Percentiles rank a stretch among this genome's conserved stretches.
These are phyloP conservation scores for Hoplodrina blanda DNA, from an alignment of 2,888 invertebrate species.

Conservation along the genomic window DNA sequence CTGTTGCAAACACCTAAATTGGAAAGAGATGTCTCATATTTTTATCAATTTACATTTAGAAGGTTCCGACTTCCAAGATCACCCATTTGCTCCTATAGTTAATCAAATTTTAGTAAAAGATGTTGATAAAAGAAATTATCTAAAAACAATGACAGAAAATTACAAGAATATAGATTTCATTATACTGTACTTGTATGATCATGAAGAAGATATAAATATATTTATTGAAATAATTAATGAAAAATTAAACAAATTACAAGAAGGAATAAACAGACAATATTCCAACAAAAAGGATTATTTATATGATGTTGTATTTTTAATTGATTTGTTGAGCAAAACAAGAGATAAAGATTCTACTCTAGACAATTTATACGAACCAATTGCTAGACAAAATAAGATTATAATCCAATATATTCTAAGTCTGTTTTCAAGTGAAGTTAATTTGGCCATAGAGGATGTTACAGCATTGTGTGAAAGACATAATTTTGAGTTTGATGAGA, in stretches of 20 bases:
- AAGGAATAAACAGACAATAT: slow-evolving; percentile 77
- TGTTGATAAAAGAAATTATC: slow-evolving; percentile 66
- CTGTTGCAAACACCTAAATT: slow-evolving; percentile 69
- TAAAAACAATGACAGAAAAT: slow-evolving; percentile 66
- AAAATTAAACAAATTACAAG: slow-evolving; percentile 71
- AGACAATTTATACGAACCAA: slow-evolving; percentile 43
- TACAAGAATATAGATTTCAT: slow-evolving; percentile 73
- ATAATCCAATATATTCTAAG: slow-evolving; percentile 73
- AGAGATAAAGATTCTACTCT: slow-evolving; percentile 23
- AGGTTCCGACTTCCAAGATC: slow-evolving; percentile 57
- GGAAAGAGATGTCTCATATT: slow-evolving; percentile 73
- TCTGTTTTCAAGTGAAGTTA: slow-evolving; percentile 71
- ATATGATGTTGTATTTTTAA: slow-evolving; percentile 74
- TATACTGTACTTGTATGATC: slow-evolving; percentile 72
- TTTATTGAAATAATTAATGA: slow-evolving; percentile 70
- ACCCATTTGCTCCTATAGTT: slow-evolving; percentile 65
- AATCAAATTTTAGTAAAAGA: slow-evolving; percentile 60
- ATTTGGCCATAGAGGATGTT: slow-evolving; percentile 70
- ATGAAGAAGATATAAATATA: slow-evolving; percentile 66
- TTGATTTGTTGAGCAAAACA: slow-evolving; percentile 70
- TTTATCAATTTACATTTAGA: slow-evolving; percentile 69
- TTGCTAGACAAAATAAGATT: slow-evolving; percentile 68
- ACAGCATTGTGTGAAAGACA: slow-evolving; percentile 67
- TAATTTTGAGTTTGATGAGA: slow-evolving; percentile 57
- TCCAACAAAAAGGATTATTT: slow-evolving; percentile 76